These are phyloP conservation scores for Lateolabrax maculatus DNA, from an alignment of 2,797 vertebrate species.

Conservation along the genomic window DNA sequence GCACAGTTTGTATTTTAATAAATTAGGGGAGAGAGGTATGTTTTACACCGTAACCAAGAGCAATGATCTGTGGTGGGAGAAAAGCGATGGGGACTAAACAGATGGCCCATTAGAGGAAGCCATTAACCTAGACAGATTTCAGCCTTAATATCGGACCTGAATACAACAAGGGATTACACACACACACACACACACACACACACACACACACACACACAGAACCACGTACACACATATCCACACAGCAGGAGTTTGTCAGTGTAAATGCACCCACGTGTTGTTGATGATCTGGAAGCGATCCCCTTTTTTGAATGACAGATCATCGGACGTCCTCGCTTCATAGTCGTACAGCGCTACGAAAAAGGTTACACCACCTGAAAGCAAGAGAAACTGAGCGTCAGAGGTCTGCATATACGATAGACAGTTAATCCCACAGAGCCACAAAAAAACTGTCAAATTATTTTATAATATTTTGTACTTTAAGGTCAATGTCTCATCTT, in stretches of 20 bases:
- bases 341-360: slow-evolving; percentile 99
- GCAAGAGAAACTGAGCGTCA: not conserved
- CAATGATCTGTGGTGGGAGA: slow-evolving; percentile 2
- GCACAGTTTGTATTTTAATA: not conserved
- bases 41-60: slow-evolving; percentile 8
- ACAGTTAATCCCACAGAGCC: not conserved
- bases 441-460: too few relatives aligned
- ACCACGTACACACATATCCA: not conserved
- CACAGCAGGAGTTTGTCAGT: not conserved
- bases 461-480: not conserved
- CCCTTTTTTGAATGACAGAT: slow-evolving; percentile 97
- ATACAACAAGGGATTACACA: slow-evolving; percentile 74
- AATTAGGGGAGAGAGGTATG: not conserved
- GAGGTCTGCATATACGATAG: not conserved
- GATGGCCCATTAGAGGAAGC: slow-evolving; percentile 78
- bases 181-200: slow-evolving; percentile 17
- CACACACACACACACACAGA: slow-evolving; percentile 9
- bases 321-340: slow-evolving; percentile 96
- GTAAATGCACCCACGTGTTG: slow-evolving; percentile 92
- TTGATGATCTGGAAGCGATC: slow-evolving; percentile 99
- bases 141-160: slow-evolving; percentile 63
- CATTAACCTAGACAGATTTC: slow-evolving; percentile 79
- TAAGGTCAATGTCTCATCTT: not conserved
- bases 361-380: slow-evolving; percentile 93
- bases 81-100: slow-evolving; percentile 61